A percentile compares a stretch with the other conserved stretches of the same genome.
phyloP scores from a whole-genome alignment of 2,888 invertebrate species.

The Bruchidius siliquastri region DNA sequence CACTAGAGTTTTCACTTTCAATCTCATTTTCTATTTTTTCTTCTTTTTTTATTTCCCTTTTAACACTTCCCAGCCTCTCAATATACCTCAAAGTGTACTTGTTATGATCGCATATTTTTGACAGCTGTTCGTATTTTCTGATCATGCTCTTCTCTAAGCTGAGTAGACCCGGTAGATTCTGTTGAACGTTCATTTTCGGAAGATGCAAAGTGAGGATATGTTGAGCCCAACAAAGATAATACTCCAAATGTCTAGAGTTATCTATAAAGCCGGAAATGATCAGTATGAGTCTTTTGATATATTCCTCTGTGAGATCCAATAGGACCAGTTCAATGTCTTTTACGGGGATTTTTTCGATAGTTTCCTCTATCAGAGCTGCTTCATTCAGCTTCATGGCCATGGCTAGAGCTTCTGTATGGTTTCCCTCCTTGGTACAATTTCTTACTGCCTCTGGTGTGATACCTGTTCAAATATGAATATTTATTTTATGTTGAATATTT shows the following conservation, averaged over 20 bases:
- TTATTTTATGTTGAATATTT: not conserved
- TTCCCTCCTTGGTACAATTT: slow-evolving; percentile 53
- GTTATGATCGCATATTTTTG: slow-evolving; percentile 89
- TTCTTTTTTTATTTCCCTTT: slow-evolving; percentile 40
- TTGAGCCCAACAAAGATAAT: slow-evolving; percentile 78
- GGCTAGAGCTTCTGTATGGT: slow-evolving; percentile 73
- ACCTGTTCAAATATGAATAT: slow-evolving; percentile 26
- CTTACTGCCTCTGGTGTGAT: slow-evolving; percentile 74
- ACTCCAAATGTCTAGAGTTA: slow-evolving; percentile 78
- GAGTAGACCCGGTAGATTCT: slow-evolving; percentile 64
- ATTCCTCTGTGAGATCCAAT: slow-evolving; percentile 64
- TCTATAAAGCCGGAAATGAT: slow-evolving; percentile 72
- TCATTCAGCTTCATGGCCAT: slow-evolving; percentile 86
- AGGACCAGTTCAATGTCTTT: slow-evolving; percentile 73
- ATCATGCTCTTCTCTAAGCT: slow-evolving; percentile 75
- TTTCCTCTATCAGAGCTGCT: slow-evolving; percentile 65
- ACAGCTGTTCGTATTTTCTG: slow-evolving; percentile 72
- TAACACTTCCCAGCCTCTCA: slow-evolving; percentile 43
- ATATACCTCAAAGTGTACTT: slow-evolving; percentile 77
- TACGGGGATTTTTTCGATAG: slow-evolving; percentile 76
- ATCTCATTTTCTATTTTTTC: slow-evolving; percentile 24
- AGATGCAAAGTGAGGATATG: slow-evolving; percentile 64
- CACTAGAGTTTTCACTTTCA: slow-evolving; percentile 16
- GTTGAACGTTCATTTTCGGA: slow-evolving; percentile 48
- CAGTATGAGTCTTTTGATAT: slow-evolving; percentile 67